These are phyloP conservation scores for Amphiura filiformis DNA, from an alignment of 35 echinoderm and acorn worm genomes.

Conservation along the genomic window DNA sequence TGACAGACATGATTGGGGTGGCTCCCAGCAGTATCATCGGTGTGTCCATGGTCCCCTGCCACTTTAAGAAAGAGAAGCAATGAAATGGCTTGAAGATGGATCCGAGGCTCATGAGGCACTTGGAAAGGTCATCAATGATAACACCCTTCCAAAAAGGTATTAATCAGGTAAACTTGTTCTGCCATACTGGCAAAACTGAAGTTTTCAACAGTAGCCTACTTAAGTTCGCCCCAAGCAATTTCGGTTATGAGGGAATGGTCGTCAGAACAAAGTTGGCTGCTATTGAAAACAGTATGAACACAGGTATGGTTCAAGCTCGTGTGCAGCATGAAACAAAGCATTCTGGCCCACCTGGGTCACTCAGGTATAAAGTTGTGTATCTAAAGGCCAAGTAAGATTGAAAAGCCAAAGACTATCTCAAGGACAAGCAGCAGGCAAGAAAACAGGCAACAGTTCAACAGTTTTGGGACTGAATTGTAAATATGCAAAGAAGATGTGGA, in stretches of 20 bases:
- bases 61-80: not conserved
- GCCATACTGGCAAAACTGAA: slow-evolving; percentile 33
- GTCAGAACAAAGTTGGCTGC: slow-evolving; percentile 38
- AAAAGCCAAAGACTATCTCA: no score
- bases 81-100: slow-evolving; percentile 35
- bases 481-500: no score
- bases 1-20: slow-evolving; percentile 45
- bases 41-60: slow-evolving; percentile 32
- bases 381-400: slow-evolving; percentile 21
- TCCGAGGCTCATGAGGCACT: slow-evolving; percentile 40
- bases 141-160: slow-evolving; percentile 24
- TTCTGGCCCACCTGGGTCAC: not conserved
- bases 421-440: no score
- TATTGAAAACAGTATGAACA: slow-evolving; percentile 40
- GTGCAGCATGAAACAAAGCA: not conserved
- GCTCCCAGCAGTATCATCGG: not conserved
- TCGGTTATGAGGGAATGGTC: slow-evolving; percentile 11
- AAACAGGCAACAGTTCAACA: no score
- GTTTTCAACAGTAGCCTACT: slow-evolving; percentile 48
- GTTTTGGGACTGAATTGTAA: no score
- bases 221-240: slow-evolving; percentile 57
- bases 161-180: slow-evolving; percentile 15
- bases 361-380: not conserved
- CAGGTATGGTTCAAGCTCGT: slow-evolving; percentile 10
- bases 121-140: slow-evolving; percentile 39